phyloP scores from a whole-genome alignment of 2,888 invertebrate genomes.

The Scrobipalpa costella region DNA sequence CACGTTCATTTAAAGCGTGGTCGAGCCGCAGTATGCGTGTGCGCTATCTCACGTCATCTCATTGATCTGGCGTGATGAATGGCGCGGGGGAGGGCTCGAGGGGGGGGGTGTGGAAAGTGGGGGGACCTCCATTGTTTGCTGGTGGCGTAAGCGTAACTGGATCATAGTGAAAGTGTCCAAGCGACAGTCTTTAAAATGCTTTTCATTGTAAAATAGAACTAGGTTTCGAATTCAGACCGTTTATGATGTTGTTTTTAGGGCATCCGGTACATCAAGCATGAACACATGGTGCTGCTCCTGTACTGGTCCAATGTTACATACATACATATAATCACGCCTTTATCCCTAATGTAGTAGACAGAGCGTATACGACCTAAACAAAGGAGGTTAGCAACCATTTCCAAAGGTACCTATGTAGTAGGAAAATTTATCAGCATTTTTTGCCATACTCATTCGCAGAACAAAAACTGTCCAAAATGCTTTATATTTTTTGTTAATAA shows the following conservation, averaged over 20 bases:
- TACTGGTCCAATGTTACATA: no score
- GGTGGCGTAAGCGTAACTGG: conserved; percentile 52
- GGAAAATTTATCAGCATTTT: no score
- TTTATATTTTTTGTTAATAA: not conserved
- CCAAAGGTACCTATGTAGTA: no score
- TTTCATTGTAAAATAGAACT: not conserved
- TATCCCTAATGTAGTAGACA: no score
- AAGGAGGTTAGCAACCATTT: no score
- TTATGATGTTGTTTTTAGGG: not conserved
- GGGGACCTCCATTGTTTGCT: conserved; percentile 51
- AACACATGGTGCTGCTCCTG: no score
- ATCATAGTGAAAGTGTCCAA: conserved; percentile 64
- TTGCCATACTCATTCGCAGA: no score
- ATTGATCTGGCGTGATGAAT: conserved; percentile 52
- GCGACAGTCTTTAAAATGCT: conserved; percentile 13
- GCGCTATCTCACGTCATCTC: conserved; percentile 32
- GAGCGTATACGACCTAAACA: no score
- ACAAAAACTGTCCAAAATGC: no score
- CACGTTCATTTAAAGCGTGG: no score
- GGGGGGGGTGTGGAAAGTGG: conserved; percentile 43
- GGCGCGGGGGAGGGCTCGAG: conserved; percentile 40
- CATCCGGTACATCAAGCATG: not conserved
- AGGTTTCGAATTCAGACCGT: not conserved
- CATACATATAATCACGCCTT: no score
- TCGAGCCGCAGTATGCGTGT: not conserved